Percentiles rank a stretch among this genome's conserved stretches.
Evolutionary conservation across 2,888 invertebrate species (phyloP).

Genomic region (Rhopalosiphum nymphaeae): DNA sequence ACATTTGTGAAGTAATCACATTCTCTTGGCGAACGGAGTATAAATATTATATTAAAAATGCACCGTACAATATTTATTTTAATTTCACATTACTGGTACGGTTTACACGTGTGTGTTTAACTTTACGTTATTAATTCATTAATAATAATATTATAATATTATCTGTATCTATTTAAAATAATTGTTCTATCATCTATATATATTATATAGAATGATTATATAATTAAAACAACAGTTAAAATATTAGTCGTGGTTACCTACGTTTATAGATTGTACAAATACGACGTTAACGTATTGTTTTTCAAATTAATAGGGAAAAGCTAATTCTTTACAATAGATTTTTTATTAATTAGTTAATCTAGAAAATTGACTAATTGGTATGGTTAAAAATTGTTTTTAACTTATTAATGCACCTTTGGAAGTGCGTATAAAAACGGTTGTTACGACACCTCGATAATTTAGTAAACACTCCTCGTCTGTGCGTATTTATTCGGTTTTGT

Average conservation of each 20-base stretch:
- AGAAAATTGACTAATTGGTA: neutral
- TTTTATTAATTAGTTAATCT: neutral
- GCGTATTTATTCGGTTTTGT: neutral
- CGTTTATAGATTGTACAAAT: neutral
- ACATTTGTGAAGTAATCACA: neutral
- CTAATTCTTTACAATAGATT: neutral
- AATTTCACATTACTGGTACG: neutral
- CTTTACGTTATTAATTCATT: neutral
- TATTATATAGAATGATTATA: neutral
- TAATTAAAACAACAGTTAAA: neutral
- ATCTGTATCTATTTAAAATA: neutral
- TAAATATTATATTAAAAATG: neutral
- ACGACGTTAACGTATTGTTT: neutral
- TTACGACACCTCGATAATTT: neutral
- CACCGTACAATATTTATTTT: neutral
- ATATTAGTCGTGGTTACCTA: neutral
- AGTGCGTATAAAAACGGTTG: neutral
- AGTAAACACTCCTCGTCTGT: neutral
- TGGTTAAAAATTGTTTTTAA: neutral
- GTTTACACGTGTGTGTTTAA: neutral
- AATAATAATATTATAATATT: no score
- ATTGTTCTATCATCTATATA: neutral
- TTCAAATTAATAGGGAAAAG: neutral
- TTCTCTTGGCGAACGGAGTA: neutral
- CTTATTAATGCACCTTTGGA: neutral